These are phyloP conservation scores for Argyra leucocephala DNA, from an alignment of 2,888 invertebrate genomes.

Conservation along the genomic window DNA sequence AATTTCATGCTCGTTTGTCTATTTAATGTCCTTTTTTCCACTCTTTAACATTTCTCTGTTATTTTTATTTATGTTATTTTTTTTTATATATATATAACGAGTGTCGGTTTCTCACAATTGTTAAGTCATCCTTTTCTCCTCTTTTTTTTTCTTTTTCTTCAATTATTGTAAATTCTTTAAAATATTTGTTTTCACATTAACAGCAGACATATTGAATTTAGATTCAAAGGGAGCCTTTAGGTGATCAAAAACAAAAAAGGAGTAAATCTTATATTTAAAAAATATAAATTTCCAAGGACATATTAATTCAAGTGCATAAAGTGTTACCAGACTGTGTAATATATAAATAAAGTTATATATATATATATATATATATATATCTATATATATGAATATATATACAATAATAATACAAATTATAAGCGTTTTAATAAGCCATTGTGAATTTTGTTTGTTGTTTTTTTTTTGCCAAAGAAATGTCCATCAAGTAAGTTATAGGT, in stretches of 20 bases:
- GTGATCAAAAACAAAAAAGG: neutral
- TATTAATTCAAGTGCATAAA: neutral
- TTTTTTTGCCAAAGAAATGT: too few relatives aligned
- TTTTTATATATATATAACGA: neutral
- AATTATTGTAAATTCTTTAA: too few relatives aligned
- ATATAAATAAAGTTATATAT: neutral
- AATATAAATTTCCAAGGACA: neutral
- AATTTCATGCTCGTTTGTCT: constrained; percentile 3
- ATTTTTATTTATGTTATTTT: neutral
- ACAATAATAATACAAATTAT: too few relatives aligned
- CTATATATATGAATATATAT: too few relatives aligned
- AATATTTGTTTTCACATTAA: too few relatives aligned
- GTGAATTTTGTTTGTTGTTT: too few relatives aligned
- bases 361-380: too few relatives aligned
- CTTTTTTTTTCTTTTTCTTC: too few relatives aligned
- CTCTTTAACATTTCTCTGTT: neutral
- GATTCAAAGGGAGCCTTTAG: too few relatives aligned
- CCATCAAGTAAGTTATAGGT: too few relatives aligned
- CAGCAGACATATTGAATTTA: too few relatives aligned
- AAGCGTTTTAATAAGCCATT: too few relatives aligned
- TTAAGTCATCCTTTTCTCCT: neutral
- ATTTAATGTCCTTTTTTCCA: neutral
- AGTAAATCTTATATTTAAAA: neutral
- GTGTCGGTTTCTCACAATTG: neutral
- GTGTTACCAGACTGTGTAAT: neutral